Conservation (phyloP, 2,797 vertebrate species). For the Poecilia wingei region DNA sequence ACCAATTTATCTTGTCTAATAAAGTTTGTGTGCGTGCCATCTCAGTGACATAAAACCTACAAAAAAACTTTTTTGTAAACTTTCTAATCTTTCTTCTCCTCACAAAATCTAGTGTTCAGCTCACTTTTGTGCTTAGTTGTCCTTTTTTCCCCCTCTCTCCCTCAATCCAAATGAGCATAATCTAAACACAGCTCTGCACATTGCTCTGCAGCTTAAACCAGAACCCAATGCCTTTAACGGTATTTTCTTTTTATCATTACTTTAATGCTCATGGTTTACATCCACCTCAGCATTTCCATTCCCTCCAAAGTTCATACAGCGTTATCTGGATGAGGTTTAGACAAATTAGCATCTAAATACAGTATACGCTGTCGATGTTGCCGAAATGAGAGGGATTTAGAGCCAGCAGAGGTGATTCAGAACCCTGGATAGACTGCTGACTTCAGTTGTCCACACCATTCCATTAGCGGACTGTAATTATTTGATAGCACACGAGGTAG, state of each 20-base stretch:
- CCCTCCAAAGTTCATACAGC: slow-evolving; percentile 54
- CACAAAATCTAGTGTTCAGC: slow-evolving; percentile 57
- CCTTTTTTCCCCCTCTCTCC: slow-evolving; percentile 23
- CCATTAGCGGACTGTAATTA: slow-evolving; percentile 78
- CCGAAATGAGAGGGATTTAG: slow-evolving; percentile 68
- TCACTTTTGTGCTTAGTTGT: slow-evolving; percentile 40
- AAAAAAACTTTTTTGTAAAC: slow-evolving; percentile 71
- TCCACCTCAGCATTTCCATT: slow-evolving; percentile 71
- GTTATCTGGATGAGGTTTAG: slow-evolving; percentile 72
- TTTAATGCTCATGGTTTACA: slow-evolving; percentile 68
- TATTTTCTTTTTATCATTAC: slow-evolving; percentile 65
- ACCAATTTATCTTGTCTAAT: slow-evolving; percentile 42
- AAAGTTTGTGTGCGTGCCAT: slow-evolving; percentile 40
- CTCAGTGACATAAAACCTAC: slow-evolving; percentile 54
- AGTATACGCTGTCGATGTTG: slow-evolving; percentile 61
- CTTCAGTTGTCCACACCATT: slow-evolving; percentile 68
- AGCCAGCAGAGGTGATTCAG: slow-evolving; percentile 57
- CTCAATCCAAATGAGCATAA: slow-evolving; percentile 59
- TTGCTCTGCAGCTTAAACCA: slow-evolving; percentile 60
- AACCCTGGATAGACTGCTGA: slow-evolving; percentile 64
- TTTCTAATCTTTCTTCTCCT: slow-evolving; percentile 43
- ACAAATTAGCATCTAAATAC: slow-evolving; percentile 82
- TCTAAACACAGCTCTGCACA: slow-evolving; percentile 53
- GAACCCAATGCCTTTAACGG: slow-evolving; percentile 65
- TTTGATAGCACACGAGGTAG: slow-evolving; percentile 68